These are phyloP conservation scores for Arctocebus calabarensis DNA, from an alignment of 2,797 vertebrate genomes.

Conservation along the genomic window DNA sequence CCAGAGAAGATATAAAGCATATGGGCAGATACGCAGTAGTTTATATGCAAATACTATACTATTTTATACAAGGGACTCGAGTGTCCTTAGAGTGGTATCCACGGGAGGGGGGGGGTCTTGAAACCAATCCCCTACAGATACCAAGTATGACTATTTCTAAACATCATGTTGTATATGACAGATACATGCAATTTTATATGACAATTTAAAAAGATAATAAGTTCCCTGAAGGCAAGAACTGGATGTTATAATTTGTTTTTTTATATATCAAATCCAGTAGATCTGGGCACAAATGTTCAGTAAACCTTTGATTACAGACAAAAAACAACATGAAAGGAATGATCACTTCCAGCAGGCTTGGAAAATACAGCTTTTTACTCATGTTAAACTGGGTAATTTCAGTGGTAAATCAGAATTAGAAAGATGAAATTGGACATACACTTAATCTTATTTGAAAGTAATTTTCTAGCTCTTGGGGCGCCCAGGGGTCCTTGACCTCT, in stretches of 20 bases:
- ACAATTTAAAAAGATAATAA: neutral
- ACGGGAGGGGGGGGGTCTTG: neutral
- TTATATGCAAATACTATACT: neutral
- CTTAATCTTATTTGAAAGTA: neutral
- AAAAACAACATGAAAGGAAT: neutral
- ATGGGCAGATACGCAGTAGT: neutral
- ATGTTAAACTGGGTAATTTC: neutral
- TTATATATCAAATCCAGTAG: neutral
- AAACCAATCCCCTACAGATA: neutral
- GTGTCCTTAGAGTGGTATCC: neutral
- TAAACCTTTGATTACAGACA: neutral
- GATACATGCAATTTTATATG: neutral
- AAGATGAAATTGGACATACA: neutral
- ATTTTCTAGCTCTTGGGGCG: neutral
- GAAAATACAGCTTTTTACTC: neutral
- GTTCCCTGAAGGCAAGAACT: neutral
- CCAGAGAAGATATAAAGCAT: neutral
- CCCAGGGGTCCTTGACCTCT: neutral
- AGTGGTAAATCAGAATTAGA: slow-evolving; percentile 13
- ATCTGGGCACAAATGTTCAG: neutral
- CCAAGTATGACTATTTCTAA: neutral
- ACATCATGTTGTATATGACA: neutral
- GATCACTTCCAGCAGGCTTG: neutral
- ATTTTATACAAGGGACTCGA: neutral
- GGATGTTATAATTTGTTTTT: neutral